Evolutionary conservation across 2,113 vertebrate species (phyloP), one percentile per base, ranked within the genome.

Genomic region (Pterocles gutturalis): DNA sequence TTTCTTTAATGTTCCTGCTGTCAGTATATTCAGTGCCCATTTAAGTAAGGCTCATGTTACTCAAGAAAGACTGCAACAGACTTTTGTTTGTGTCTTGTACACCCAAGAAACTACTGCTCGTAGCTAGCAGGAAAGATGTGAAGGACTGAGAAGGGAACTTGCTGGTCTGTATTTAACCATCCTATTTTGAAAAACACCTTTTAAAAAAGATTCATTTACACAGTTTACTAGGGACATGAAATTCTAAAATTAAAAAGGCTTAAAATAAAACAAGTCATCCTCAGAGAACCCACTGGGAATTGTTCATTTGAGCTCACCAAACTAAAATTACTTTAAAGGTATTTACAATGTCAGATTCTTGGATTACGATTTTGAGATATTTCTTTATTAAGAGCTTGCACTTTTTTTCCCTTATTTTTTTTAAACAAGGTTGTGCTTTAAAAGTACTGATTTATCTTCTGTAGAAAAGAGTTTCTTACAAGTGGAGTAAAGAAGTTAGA

Each of bases 181-280:
- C 22, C 15, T 73, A 16, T 83, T 92, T 62, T 92, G 71, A 79
- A 87, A 93, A 93, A 67, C 11, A 41, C 0, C 0, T n/a, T 81
- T 64, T 57, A 79, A 87, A 57, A 72, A 87, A 76, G 18, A 62
- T 41, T 92, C 10, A 79, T 96, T 97, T 97, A 91, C 53, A 89
- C 60, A 82, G 92, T 95, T 97, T 97, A 94, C 73, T 78, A 87
- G 91, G 33, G 78, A 86, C 21, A 87, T 82, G 18, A 92, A 81
- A 83, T 81, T 84, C 38, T 83, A 41, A 93, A 96, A 96, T 96
- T 88, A 95, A 94, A 96, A 97, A 90, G 34, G 38, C 60, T 96
- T 96, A 87, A 89, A 89, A 92, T 83, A 93, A 93, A 95, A 94
- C 24, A 77, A 86, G 11, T 72, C 17, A 19, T 57, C n/a, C 34